A percentile compares a stretch with the other conserved stretches of the same genome.
Conservation (phyloP, 2,888 invertebrate genomes). For the Catotricha subobsoleta region DNA sequence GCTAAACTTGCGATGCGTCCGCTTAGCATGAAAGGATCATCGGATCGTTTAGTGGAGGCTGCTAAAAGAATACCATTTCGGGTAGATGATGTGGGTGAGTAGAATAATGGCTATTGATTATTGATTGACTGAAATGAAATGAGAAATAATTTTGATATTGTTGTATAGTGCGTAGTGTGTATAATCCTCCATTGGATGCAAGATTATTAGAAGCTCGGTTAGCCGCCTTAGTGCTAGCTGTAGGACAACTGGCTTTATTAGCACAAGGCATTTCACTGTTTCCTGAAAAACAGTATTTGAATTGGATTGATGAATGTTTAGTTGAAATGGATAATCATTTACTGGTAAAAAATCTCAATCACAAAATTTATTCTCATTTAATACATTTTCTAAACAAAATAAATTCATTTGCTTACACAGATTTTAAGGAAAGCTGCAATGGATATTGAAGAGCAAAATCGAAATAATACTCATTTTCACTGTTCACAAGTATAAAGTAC, state of each 20-base stretch:
- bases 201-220: conserved; percentile 48
- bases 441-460: conserved; percentile 12
- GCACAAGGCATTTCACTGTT: conserved; percentile 36
- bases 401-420: conserved; percentile 10
- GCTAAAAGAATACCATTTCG: conserved; percentile 46
- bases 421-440: conserved; percentile 13
- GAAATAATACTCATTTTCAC: not conserved
- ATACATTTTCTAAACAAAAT: no score
- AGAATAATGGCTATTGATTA: not conserved
- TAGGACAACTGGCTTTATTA: conserved; percentile 47
- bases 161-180: conserved; percentile 36
- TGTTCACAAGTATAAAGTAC: not conserved
- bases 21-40: conserved; percentile 14
- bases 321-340: conserved; percentile 47
- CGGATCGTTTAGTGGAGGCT: conserved; percentile 15
- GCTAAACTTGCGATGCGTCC: conserved; percentile 44
- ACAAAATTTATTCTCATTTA: no score
- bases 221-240: conserved; percentile 44
- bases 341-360: conserved; percentile 23
- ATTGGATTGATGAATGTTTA: conserved; percentile 44
- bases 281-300: conserved; percentile 29
- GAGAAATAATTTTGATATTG: not conserved
- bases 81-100: conserved; percentile 42
- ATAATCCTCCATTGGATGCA: conserved; percentile 51
- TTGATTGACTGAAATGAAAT: not conserved